Percentiles rank a stretch among this genome's conserved stretches.
These are phyloP conservation scores for Watsonalla binaria DNA, from an alignment of 2,888 invertebrate genomes.

Conservation along the genomic window DNA sequence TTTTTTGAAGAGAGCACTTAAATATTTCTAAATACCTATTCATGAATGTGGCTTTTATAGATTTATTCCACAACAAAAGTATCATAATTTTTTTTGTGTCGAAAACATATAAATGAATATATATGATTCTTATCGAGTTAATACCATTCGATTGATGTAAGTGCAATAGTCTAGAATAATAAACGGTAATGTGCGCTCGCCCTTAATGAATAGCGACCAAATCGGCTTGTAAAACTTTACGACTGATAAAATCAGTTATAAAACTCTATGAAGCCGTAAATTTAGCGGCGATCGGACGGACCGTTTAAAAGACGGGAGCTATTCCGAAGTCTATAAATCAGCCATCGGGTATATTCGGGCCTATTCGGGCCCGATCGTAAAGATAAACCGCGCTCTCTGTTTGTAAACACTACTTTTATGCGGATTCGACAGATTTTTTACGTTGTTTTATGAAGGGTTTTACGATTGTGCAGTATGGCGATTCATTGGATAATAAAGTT, in stretches of 20 bases:
- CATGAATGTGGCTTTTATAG: too few species aligned
- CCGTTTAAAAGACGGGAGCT: conserved; percentile 65
- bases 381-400: conserved; percentile 61
- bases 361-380: conserved; percentile 60
- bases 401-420: conserved; percentile 70
- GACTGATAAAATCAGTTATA: conserved; percentile 75
- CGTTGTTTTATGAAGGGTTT: conserved; percentile 39
- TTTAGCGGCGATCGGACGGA: conserved; percentile 47
- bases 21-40: too few species aligned
- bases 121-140: too few species aligned
- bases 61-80: too few species aligned
- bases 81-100: too few species aligned
- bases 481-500: conserved; percentile 13
- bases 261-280: conserved; percentile 70
- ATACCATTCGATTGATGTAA: too few species aligned
- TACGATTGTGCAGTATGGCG: conserved; percentile 37
- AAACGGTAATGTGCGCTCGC: conserved; percentile 12
- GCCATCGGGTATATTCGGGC: conserved; percentile 53
- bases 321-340: conserved; percentile 69
- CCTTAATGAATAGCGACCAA: conserved; percentile 56
- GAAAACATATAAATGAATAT: too few species aligned
- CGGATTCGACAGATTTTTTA: conserved; percentile 51
- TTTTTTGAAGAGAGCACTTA: too few species aligned
- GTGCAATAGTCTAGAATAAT: not conserved
- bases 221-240: conserved; percentile 69